Evolutionary conservation across 2,888 invertebrate species (phyloP).

Genomic region (Hydraecia micacea): DNA sequence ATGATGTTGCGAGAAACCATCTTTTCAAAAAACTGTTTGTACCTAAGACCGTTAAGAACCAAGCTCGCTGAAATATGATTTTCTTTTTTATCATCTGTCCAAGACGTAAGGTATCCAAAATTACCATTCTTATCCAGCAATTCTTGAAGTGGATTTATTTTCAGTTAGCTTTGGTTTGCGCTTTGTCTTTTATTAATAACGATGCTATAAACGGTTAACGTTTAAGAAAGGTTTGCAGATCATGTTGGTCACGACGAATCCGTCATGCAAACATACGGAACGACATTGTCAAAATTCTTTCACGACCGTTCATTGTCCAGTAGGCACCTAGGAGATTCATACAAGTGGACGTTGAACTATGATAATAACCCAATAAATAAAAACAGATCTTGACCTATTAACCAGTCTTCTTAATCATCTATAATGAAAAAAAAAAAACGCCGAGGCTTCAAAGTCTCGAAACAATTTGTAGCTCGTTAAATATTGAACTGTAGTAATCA

Average conservation of each 20-base stretch:
- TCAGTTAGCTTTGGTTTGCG: neutral
- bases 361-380: neutral
- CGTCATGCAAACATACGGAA: neutral
- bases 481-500: conserved; percentile 56
- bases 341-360: neutral
- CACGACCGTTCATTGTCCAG: neutral
- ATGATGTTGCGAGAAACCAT: conserved; percentile 5
- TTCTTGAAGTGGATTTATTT: neutral
- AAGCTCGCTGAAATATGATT: neutral
- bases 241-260: neutral
- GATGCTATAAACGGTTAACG: neutral
- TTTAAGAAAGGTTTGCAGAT: neutral
- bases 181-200: neutral
- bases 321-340: neutral
- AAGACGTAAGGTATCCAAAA: neutral
- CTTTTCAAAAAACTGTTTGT: neutral
- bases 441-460: conserved; percentile 28
- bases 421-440: conserved; percentile 16
- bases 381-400: conserved; percentile 21
- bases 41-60: neutral
- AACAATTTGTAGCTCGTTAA: conserved; percentile 56
- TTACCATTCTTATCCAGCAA: neutral
- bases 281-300: neutral
- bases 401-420: conserved; percentile 19
- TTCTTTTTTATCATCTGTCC: neutral